Percentiles rank a stretch among this genome's conserved stretches.
Conservation (phyloP, 2,888 invertebrate genomes). For the Sipunculus nudus region DNA sequence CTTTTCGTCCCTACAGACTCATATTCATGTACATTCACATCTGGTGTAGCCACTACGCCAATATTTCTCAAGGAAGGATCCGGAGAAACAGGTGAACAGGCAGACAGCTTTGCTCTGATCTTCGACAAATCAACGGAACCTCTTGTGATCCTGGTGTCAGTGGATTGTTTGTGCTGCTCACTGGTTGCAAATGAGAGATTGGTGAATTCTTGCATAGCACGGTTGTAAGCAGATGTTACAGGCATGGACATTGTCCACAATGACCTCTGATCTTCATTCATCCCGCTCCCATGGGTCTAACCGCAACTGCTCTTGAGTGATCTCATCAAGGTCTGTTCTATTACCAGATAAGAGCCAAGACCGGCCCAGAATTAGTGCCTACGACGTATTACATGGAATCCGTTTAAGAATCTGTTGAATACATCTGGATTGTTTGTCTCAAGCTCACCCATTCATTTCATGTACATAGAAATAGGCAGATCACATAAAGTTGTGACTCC, state of each 20-base stretch:
- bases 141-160: constrained; percentile 17
- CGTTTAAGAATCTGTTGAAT: constrained; percentile 18
- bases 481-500: too few species aligned
- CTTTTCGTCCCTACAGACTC: constrained; percentile 20
- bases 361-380: constrained; percentile 28
- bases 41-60: constrained; percentile 17
- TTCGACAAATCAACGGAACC: constrained; percentile 19
- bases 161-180: constrained; percentile 32
- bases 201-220: constrained; percentile 30
- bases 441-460: constrained; percentile 13
- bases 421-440: constrained; percentile 17
- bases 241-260: constrained; percentile 30
- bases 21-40: constrained; percentile 25
- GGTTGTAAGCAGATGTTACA: constrained; percentile 21
- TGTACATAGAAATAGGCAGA: constrained; percentile 28
- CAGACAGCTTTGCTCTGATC: constrained; percentile 18
- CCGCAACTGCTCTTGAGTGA: constrained; percentile 20
- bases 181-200: constrained; percentile 17
- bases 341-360: constrained; percentile 28
- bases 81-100: constrained; percentile 17
- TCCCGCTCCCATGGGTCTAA: too few species aligned
- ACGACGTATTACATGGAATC: constrained; percentile 20
- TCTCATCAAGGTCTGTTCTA: constrained; percentile 31
- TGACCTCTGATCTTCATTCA: constrained; percentile 27
- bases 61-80: constrained; percentile 30